Evolutionary conservation across 1,140 invertebrate species (phyloP).

Genomic region (Drosophila rufa): DNA sequence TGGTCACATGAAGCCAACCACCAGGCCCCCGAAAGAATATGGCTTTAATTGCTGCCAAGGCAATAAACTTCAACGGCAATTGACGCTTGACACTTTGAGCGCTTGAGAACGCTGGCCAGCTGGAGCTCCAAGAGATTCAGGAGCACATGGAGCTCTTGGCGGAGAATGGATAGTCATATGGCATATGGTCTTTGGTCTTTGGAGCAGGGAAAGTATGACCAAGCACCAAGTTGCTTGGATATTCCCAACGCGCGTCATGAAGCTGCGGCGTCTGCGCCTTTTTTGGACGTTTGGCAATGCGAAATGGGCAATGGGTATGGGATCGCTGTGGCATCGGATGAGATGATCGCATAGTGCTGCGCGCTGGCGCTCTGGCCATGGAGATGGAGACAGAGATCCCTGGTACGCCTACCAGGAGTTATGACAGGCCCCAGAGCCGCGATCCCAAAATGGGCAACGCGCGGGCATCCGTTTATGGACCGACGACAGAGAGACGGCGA

Average conservation of each 20-base stretch:
- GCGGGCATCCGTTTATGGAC: constrained; percentile 73
- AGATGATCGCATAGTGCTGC: constrained; percentile 64
- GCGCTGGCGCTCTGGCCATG: constrained; percentile 44
- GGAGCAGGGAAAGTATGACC: constrained; percentile 72
- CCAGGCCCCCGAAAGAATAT: constrained; percentile 37
- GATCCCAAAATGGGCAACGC: constrained; percentile 67
- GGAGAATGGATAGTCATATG: constrained; percentile 18
- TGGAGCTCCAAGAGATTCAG: constrained; percentile 1
- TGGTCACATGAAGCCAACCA: constrained; percentile 37
- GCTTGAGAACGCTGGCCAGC: constrained; percentile 42
- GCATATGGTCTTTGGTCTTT: constrained; percentile 12
- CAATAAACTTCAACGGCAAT: constrained; percentile 82
- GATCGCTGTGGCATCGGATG: constrained; percentile 18
- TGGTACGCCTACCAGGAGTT: constrained; percentile 72
- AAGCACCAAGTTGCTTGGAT: constrained; percentile 39
- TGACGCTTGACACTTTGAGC: constrained; percentile 76
- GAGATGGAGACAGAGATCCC: constrained; percentile 30
- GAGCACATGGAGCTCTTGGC: not conserved
- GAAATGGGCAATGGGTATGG: constrained; percentile 30
- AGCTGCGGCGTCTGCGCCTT: constrained; percentile 79
- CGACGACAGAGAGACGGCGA: constrained; percentile 64
- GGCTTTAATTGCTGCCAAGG: constrained; percentile 79
- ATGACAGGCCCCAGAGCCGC: constrained; percentile 68
- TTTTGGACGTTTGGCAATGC: constrained; percentile 62
- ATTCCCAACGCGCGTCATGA: constrained; percentile 79